Base-by-base conservation (phyloP, 1,140 invertebrate genomes). In the Camponotus pennsylvanicus region DNA sequence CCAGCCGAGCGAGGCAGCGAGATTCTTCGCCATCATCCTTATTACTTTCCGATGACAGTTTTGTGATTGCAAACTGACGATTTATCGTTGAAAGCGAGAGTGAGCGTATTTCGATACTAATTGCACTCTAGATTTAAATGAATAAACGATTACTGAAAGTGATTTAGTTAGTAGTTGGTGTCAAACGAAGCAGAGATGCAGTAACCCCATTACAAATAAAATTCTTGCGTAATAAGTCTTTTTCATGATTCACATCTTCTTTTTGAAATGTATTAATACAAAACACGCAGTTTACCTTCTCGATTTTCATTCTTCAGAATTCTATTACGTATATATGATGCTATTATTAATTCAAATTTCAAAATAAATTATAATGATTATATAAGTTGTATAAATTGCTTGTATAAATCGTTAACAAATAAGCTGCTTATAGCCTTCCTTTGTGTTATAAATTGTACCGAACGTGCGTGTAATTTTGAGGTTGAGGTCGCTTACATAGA, bases 21-120 rank as follows among this genome's bases (percentile, higher is more conserved):
- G 27, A 83, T 75, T 67, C 78, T 79, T 84, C 85, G 42, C 40
- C 76, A 57, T 75, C 78, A 84, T 88, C 59, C 34, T 86, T 79
- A 77, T 85, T 82, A 66, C n/a, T 61, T 78, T 85, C 49, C 42
- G 8, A 42, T 79, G 75, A 78, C 55, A 49, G 73, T 78, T 66
- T 76, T 76, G 82, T 69, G 59, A 32, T 67, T 78, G 42, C 52
- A 52, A 40, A 45, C 13, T 15, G 15, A 9, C 82, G 59, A 73
- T 32, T 64, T 59, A 45, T 85, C 80, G 40, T 64, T 49, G 67
- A 86, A 86, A 88, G 67, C 45, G 37, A 59, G 15, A 80, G 83
- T 18, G 45, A n/a, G n/a, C 13, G 57, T n/a, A 79, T 69, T 27
- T 55, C 34, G 42, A 67, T 69, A 64, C 18, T 79, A 67, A 79